phyloP scores from a whole-genome alignment of 2,797 vertebrate species.

The Gambelia wislizenii region DNA sequence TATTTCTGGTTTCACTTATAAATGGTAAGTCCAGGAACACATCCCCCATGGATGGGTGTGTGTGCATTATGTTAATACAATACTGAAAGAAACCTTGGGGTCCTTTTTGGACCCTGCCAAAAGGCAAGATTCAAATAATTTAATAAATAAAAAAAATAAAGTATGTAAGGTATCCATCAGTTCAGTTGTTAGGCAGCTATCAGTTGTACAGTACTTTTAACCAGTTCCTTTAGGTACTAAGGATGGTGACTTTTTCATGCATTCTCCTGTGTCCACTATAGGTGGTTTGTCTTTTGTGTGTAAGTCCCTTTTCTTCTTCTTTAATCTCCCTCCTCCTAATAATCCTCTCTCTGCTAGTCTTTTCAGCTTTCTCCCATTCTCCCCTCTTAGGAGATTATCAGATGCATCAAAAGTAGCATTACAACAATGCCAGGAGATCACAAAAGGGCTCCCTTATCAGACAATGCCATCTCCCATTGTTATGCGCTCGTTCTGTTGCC shows the following conservation, averaged over 20 bases:
- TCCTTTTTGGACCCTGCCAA: not conserved
- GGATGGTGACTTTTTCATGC: conserved; percentile 37
- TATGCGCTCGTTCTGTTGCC: too few relatives aligned
- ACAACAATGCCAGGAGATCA: too few relatives aligned
- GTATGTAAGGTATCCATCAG: not conserved
- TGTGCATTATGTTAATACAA: not conserved
- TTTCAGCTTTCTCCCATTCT: conserved; percentile 48
- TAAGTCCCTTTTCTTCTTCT: conserved; percentile 66
- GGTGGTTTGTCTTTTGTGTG: conserved; percentile 65
- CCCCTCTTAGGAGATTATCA: too few relatives aligned
- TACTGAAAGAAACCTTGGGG: not conserved
- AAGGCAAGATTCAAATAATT: too few relatives aligned
- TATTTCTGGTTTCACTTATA: too few relatives aligned
- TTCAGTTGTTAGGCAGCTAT: not conserved
- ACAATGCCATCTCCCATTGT: too few relatives aligned
- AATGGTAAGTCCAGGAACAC: too few relatives aligned
- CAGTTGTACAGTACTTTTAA: not conserved
- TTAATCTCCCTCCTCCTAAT: conserved; percentile 53
- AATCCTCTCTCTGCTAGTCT: conserved; percentile 55
- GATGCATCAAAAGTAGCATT: too few relatives aligned
- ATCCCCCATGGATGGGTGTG: too few relatives aligned
- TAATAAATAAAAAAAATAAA: not conserved
- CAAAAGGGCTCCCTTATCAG: too few relatives aligned
- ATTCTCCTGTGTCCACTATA: conserved; percentile 62
- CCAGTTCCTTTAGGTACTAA: not conserved